phyloP scores from a whole-genome alignment of 2,888 invertebrate genomes.

The Lepeophtheirus nordmannii region DNA sequence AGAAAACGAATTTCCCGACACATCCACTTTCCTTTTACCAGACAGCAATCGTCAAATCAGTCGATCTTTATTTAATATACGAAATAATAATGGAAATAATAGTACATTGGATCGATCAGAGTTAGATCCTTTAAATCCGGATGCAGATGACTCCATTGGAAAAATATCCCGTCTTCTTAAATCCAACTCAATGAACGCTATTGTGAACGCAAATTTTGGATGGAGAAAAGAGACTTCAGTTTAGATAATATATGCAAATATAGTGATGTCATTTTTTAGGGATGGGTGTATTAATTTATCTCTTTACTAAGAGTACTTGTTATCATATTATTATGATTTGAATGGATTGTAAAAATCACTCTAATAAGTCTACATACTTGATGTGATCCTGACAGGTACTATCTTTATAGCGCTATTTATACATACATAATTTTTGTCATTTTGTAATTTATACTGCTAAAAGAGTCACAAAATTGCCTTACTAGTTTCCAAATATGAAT shows the following conservation, averaged over 20 bases:
- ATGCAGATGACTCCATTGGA: constrained; percentile 16
- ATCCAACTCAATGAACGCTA: constrained; percentile 13
- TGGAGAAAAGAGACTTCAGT: constrained; percentile 24
- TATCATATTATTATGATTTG: too few relatives aligned
- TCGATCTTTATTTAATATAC: constrained; percentile 21
- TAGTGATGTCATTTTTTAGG: too few relatives aligned
- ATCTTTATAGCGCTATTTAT: too few relatives aligned
- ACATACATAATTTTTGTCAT: too few relatives aligned
- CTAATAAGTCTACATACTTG: too few relatives aligned
- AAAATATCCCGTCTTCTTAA: constrained; percentile 8
- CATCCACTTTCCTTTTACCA: not conserved
- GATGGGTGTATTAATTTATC: too few relatives aligned
- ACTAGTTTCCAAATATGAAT: too few relatives aligned
- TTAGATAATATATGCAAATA: not conserved
- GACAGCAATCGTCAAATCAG: constrained; percentile 15
- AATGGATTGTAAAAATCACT: too few relatives aligned
- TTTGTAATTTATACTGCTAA: too few relatives aligned
- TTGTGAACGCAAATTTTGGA: constrained; percentile 21
- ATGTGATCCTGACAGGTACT: too few relatives aligned
- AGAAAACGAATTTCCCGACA: not conserved
- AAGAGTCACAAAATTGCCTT: too few relatives aligned
- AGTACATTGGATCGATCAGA: constrained; percentile 5
- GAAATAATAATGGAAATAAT: not conserved
- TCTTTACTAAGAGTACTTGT: too few relatives aligned
- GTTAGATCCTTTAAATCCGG: constrained; percentile 2